These are phyloP conservation scores for Thereva nobilitata DNA, from an alignment of 2,888 invertebrate genomes.

Conservation along the genomic window DNA sequence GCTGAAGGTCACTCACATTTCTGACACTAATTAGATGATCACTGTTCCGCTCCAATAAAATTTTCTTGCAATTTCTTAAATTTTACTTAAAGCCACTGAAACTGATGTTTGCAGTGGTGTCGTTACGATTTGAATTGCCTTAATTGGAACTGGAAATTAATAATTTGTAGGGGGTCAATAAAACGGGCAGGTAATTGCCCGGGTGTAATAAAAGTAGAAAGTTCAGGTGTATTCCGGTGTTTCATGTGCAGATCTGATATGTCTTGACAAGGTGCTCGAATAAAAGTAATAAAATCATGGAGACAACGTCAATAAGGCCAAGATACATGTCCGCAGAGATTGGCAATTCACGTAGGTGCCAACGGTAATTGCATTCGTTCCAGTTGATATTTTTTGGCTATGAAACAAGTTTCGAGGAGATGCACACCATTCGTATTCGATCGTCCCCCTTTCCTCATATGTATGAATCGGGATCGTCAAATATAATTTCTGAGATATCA, in stretches of 20 bases:
- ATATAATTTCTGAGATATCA: background rate
- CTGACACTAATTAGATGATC: too few relatives aligned
- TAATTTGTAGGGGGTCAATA: too few relatives aligned
- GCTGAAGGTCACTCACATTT: too few relatives aligned
- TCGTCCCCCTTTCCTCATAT: background rate
- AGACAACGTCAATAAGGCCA: background rate
- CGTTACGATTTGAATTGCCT: too few relatives aligned
- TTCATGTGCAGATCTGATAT: background rate
- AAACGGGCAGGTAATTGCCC: too few relatives aligned
- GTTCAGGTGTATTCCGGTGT: background rate
- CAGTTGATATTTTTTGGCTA: slow-evolving; percentile 20
- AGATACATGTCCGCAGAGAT: background rate
- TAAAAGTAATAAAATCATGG: background rate
- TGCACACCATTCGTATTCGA: slow-evolving; percentile 6
- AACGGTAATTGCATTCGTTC: slow-evolving; percentile 22
- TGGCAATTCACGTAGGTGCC: slow-evolving; percentile 13
- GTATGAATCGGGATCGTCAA: background rate
- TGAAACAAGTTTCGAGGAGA: slow-evolving; percentile 4
- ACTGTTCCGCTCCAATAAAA: too few relatives aligned
- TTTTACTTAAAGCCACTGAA: too few relatives aligned
- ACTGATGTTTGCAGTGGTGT: too few relatives aligned
- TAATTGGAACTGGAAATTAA: too few relatives aligned
- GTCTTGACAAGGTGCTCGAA: too few relatives aligned
- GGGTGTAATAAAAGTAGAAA: background rate
- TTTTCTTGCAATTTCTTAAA: too few relatives aligned